phyloP scores from a whole-genome alignment of 2,113 vertebrate species.

The Silurus glanis region DNA sequence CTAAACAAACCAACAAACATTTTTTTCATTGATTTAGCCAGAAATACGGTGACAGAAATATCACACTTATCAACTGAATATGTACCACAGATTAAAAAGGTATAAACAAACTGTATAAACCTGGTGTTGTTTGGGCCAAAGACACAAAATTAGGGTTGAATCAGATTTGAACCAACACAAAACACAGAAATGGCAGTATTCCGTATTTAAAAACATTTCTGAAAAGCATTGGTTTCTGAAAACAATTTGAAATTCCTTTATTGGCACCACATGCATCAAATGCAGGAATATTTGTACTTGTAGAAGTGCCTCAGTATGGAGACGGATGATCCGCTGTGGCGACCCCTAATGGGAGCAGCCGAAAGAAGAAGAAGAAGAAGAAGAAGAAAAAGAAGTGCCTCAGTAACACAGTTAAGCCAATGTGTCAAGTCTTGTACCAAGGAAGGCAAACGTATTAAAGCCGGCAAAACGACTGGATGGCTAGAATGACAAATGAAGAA shows the following conservation, averaged over 20 bases:
- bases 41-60: not conserved
- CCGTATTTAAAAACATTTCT: too few relatives aligned
- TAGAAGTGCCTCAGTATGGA: not conserved
- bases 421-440: slow-evolving; percentile 1
- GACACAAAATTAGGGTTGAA: not conserved
- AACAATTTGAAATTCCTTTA: not conserved
- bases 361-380: too few relatives aligned
- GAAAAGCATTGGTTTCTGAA: not conserved
- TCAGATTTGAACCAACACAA: not conserved
- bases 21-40: not conserved
- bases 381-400: not conserved
- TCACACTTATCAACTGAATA: not conserved
- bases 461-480: not conserved
- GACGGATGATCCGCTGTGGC: too few relatives aligned
- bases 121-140: not conserved
- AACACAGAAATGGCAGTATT: too few relatives aligned
- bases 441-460: slow-evolving; percentile 11
- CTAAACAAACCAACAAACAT: not conserved
- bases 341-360: too few relatives aligned
- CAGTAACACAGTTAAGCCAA: slow-evolving; percentile 8
- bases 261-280: not conserved
- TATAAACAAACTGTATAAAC: not conserved
- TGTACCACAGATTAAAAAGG: not conserved
- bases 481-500: slow-evolving; percentile 26
- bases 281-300: not conserved